Conservation (phyloP, 2,888 invertebrate species). For the Mechanitis mazaeus region DNA sequence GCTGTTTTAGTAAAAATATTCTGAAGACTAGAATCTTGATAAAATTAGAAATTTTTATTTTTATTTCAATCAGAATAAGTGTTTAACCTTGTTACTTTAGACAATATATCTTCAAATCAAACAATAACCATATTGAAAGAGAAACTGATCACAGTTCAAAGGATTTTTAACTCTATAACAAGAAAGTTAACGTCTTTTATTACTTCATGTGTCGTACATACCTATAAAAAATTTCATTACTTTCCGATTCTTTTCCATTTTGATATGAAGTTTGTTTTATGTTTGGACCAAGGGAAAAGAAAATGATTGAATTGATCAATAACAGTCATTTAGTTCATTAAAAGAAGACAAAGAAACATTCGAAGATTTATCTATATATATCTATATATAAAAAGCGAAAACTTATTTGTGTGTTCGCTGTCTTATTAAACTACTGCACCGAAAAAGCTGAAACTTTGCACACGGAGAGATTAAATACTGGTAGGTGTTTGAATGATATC, state of each 20-base stretch:
- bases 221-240: constrained; percentile 51
- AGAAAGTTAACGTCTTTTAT: constrained; percentile 15
- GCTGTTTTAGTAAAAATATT: too few relatives aligned
- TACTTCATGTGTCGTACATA: constrained; percentile 24
- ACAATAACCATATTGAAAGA: constrained; percentile 8
- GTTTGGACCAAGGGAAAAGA: constrained; percentile 24
- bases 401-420: too few relatives aligned
- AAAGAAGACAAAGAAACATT: neutral
- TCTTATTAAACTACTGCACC: too few relatives aligned
- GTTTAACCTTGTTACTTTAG: neutral
- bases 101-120: neutral
- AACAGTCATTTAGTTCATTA: neutral
- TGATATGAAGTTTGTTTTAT: constrained; percentile 49
- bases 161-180: constrained; percentile 25
- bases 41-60: neutral
- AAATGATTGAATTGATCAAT: neutral
- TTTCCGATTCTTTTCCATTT: constrained; percentile 41
- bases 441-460: too few relatives aligned
- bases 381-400: too few relatives aligned
- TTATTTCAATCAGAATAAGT: neutral
- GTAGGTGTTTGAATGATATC: too few relatives aligned
- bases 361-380: too few relatives aligned
- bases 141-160: neutral
- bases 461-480: too few relatives aligned
- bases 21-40: neutral